These are phyloP conservation scores for Ciconia boyciana DNA, from an alignment of 2,113 vertebrate species.

Conservation along the genomic window DNA sequence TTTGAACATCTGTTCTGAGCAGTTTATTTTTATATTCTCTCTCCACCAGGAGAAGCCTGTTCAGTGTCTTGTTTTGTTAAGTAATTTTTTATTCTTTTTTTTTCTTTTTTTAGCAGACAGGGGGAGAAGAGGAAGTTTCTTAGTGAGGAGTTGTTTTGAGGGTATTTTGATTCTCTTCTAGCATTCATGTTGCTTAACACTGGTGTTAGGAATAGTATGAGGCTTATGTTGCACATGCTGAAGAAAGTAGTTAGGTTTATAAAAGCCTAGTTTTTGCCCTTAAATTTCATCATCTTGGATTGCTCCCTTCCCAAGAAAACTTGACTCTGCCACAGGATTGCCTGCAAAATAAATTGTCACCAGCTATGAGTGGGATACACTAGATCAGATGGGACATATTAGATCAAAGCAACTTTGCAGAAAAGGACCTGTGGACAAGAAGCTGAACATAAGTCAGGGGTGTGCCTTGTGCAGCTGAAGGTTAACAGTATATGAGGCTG, in stretches of 20 bases:
- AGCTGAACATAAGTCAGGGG: fast-evolving
- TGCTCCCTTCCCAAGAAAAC: background rate
- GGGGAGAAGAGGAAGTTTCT: background rate
- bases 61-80: background rate
- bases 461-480: background rate
- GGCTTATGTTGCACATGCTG: background rate
- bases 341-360: background rate
- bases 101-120: background rate
- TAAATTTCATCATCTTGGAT: background rate
- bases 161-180: background rate
- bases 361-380: background rate
- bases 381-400: background rate
- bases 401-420: background rate
- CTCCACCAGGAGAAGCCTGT: background rate
- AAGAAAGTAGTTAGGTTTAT: background rate
- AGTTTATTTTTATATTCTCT: constrained; percentile 4
- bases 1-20: constrained; percentile 10
- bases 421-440: background rate
- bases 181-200: background rate
- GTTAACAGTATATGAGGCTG: background rate
- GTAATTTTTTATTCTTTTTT: background rate
- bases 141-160: background rate
- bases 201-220: background rate
- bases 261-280: background rate
- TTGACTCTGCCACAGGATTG: background rate